Evolutionary conservation across 2,113 vertebrate genomes (phyloP).

Genomic region (Neopipo cinnamomea): DNA sequence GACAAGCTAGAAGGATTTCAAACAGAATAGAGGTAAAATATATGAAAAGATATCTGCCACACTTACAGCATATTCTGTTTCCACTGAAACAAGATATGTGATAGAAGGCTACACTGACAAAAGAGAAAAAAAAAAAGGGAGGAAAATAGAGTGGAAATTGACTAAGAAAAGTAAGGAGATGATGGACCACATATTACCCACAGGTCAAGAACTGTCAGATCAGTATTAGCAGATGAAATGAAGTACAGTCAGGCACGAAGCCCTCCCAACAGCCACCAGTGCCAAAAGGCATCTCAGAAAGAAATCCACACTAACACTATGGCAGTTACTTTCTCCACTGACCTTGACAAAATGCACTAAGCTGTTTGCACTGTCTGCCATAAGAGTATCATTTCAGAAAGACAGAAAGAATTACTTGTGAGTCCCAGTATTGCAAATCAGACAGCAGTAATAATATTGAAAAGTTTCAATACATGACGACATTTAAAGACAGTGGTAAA

Average conservation of each 20-base stretch:
- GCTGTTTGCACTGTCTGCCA: background rate
- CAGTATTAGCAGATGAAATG: constrained; percentile 20
- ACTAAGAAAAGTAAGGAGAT: background rate
- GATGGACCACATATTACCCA: constrained; percentile 15
- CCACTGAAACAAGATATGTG: background rate
- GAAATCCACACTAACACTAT: constrained; percentile 6
- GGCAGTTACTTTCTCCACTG: constrained; percentile 41
- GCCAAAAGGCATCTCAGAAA: constrained; percentile 56
- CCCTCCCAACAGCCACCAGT: background rate
- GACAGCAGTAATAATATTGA: background rate
- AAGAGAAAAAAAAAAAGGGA: background rate
- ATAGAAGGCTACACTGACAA: background rate
- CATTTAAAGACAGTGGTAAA: background rate
- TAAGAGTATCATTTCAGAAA: background rate
- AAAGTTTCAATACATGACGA: background rate
- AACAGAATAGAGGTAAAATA: background rate
- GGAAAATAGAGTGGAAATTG: background rate
- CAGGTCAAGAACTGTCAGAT: constrained; percentile 50
- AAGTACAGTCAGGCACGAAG: background rate
- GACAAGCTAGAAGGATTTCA: background rate
- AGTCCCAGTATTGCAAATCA: background rate
- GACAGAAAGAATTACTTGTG: background rate
- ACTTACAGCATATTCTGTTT: background rate
- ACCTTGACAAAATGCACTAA: constrained; percentile 41
- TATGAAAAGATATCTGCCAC: background rate